Evolutionary conservation across 2,888 invertebrate genomes (phyloP), one percentile per base, ranked within the genome.

Genomic region (Dynastes hyllus): DNA sequence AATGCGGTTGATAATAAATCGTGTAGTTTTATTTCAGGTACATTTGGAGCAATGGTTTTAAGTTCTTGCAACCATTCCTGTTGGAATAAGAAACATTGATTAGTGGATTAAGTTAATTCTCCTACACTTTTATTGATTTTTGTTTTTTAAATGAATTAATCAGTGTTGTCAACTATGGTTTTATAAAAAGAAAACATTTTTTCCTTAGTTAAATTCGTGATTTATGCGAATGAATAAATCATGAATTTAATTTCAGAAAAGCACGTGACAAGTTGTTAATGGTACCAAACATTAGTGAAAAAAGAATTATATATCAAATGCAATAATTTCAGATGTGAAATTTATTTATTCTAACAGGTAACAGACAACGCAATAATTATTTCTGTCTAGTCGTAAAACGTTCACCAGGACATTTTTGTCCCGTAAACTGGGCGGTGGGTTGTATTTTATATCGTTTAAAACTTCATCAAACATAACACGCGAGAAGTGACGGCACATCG

Each of bases 1-100:
- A 94, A 93, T 0, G 94, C 95, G 81, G 95, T 94, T 1, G 95
- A 94, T 81, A 97, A 86, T 73, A 97, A 86, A 87, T 92, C 91
- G 80, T 93, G 92, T 80, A 95, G 81, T 85, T 91, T 92, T 4
- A 90, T 89, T 9, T 86, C 83, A n/a, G 92, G 89, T 0, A 91
- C 91, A 65, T 89, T 88, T 0, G 94, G 92, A 1, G 92, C 91
- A 9, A 89, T 80, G 2, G 84, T 84, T 80, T 89, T 87, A 61
- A 94, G 86, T 67, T 88, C 87, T 67, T 89, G 86, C 67, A 92
- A 85, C 84, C 92, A 91, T 88, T 94, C 94, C 92, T 93, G 83
- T 80, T 89, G 84, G 77, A 80, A 76, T 79, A 80, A 4, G 11
- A 61, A 27, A 61, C 5, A 61, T 5, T 22, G 8, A 61, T 8